phyloP scores from a whole-genome alignment of 2,113 vertebrate genomes.

The Pelodiscus sinensis region DNA sequence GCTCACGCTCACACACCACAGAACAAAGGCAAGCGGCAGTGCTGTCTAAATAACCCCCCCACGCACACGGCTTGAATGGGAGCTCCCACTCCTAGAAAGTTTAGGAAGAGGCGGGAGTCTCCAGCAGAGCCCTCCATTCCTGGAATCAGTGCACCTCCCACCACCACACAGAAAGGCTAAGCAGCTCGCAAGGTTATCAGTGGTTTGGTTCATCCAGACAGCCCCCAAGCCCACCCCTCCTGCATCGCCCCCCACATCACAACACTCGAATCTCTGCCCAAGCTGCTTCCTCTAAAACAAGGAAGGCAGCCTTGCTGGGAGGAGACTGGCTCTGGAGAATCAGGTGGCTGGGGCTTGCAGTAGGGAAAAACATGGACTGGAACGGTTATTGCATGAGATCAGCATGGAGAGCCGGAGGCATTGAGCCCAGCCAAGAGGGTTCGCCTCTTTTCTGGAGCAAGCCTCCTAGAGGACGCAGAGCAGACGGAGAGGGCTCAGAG shows the following conservation, averaged over 20 bases:
- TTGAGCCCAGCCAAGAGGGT: neutral
- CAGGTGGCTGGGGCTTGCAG: conserved; percentile 26
- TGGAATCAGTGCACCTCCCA: neutral
- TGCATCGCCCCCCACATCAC: neutral
- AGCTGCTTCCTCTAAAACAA: conserved; percentile 82
- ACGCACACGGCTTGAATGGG: neutral
- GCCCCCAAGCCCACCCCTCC: neutral
- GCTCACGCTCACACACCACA: neutral
- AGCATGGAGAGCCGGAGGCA: neutral
- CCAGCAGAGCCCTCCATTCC: neutral
- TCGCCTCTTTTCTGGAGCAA: neutral
- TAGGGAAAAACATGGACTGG: conserved; percentile 17
- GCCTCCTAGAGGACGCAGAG: neutral
- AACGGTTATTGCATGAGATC: conserved; percentile 27
- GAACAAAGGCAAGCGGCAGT: neutral
- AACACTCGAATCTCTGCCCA: neutral
- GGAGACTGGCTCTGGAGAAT: neutral
- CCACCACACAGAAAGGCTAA: neutral
- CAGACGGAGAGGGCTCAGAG: neutral
- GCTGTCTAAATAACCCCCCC: neutral
- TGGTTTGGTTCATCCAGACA: neutral
- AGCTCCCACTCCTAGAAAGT: neutral
- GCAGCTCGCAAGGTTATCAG: conserved; percentile 23
- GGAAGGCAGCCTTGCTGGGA: conserved; percentile 68
- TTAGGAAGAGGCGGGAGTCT: neutral